Evolutionary conservation across 1,140 invertebrate genomes (phyloP), one percentile per base, ranked within the genome.

Genomic region (Macrotrachela quadricornifera): DNA sequence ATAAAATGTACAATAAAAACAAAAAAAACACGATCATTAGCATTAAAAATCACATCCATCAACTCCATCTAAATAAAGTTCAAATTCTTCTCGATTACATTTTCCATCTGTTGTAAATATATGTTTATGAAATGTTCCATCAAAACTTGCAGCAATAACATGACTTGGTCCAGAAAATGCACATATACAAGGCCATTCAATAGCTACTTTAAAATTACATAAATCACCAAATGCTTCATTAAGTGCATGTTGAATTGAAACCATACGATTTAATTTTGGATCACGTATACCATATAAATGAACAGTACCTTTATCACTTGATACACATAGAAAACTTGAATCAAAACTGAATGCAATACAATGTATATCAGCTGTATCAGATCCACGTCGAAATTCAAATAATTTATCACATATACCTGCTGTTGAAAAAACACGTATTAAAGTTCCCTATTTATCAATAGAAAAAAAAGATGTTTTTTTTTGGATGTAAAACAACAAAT

Each of bases 51-150:
- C 51, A 14, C 44, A 53, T 21, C 51, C 51, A 36, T 46, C 16
- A n/a, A 44, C 36, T 48, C 46, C 16, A 43, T 53, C 51, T 43
- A 53, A 30, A 53, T 46, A 53, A 36, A 46, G 46, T 47, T 53
- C 51, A 17, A 46, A 53, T 12, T 44, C 46, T 37, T 53, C 51
- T 10, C 51, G 42, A n/a, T 18, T 53, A 36, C 51, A 53, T 46
- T 48, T 46, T 10, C 51, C 51, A 48, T 53, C 51, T 42, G 46
- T 53, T 10, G 51, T 45, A 42, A 53, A 53, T n/a, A 81, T 78
- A 67, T 87, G 88, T 65, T 88, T 88, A 65, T 90, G 83, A 71
- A 85, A 88, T 11, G 83, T 84, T 17, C 86, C 86, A 72, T 90
- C 85, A 60, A 86, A 77, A 69, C 85, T 87, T 50, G 85, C 76